Percentiles rank a stretch among this genome's conserved stretches.
Evolutionary conservation across 1,140 invertebrate genomes (phyloP).

Genomic region (Apis dorsata): DNA sequence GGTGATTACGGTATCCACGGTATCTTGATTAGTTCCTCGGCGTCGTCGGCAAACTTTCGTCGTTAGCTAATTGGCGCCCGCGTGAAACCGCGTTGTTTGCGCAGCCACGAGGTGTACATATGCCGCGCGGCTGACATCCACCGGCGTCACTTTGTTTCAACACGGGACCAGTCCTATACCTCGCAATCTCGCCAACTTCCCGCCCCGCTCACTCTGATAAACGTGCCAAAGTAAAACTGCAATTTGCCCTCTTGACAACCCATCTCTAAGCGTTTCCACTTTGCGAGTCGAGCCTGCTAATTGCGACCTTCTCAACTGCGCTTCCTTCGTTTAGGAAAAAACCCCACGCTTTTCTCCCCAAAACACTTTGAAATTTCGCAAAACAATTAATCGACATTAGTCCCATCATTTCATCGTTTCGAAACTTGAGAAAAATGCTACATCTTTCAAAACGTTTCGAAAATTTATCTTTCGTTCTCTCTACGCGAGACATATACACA

Average conservation of each 20-base stretch:
- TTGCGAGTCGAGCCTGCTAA: conserved; percentile 28
- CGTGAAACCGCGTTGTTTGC: conserved; percentile 70
- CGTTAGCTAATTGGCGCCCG: conserved; percentile 74
- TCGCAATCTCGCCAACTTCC: conserved; percentile 29
- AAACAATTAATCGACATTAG: too few species aligned
- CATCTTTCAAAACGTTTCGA: too few species aligned
- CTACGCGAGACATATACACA: too few species aligned
- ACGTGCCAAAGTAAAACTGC: conserved; percentile 59
- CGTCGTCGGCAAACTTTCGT: conserved; percentile 75
- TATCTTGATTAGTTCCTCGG: conserved; percentile 73
- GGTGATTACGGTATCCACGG: conserved; percentile 71
- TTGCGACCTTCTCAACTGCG: conserved; percentile 6
- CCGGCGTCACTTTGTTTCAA: conserved; percentile 38
- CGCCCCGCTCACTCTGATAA: conserved; percentile 27
- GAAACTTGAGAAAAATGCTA: too few species aligned
- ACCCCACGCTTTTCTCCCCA: not conserved
- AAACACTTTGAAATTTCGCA: too few species aligned
- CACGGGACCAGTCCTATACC: conserved; percentile 38
- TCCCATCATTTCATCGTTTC: too few species aligned
- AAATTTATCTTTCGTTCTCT: too few species aligned
- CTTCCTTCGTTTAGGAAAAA: conserved; percentile 7
- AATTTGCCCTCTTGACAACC: conserved; percentile 46
- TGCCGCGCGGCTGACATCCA: conserved; percentile 49
- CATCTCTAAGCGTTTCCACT: conserved; percentile 27
- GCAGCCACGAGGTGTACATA: conserved; percentile 63